Percentiles rank a stretch among this genome's conserved stretches.
Evolutionary conservation across 2,888 invertebrate genomes (phyloP).

Genomic region (Apoderus coryli): DNA sequence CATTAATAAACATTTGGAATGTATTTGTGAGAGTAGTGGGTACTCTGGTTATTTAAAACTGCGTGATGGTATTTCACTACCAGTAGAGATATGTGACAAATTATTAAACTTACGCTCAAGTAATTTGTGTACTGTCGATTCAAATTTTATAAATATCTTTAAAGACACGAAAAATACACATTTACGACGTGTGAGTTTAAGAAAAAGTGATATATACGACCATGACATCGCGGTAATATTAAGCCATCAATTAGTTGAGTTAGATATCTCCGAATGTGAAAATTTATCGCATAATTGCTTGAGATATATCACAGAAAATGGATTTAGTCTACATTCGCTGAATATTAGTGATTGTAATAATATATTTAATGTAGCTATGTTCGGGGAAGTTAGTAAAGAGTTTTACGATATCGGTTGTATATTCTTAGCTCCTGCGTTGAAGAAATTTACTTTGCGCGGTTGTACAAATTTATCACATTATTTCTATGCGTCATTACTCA

Average conservation of each 20-base stretch:
- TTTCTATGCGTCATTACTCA: conserved; percentile 40
- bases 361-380: conserved; percentile 35
- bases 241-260: conserved; percentile 55
- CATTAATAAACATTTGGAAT: conserved; percentile 46
- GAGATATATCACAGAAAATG: conserved; percentile 50
- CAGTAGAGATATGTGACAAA: conserved; percentile 57
- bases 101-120: conserved; percentile 44
- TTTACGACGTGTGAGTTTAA: conserved; percentile 51
- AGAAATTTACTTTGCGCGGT: conserved; percentile 42
- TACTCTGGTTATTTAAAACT: conserved; percentile 35
- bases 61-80: conserved; percentile 46
- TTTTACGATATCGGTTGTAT: conserved; percentile 35
- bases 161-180: conserved; percentile 50
- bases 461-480: conserved; percentile 35
- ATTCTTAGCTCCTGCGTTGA: conserved; percentile 44
- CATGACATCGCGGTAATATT: conserved; percentile 53
- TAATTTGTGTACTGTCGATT: conserved; percentile 35
- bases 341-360: conserved; percentile 55
- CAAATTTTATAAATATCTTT: conserved; percentile 57
- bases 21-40: conserved; percentile 39
- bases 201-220: conserved; percentile 58
- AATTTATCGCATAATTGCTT: conserved; percentile 49
- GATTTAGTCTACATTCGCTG: conserved; percentile 52
- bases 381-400: conserved; percentile 23
- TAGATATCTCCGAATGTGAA: conserved; percentile 63